These are phyloP conservation scores for Cydia fagiglandana DNA, from an alignment of 1,140 invertebrate genomes.

Conservation along the genomic window DNA sequence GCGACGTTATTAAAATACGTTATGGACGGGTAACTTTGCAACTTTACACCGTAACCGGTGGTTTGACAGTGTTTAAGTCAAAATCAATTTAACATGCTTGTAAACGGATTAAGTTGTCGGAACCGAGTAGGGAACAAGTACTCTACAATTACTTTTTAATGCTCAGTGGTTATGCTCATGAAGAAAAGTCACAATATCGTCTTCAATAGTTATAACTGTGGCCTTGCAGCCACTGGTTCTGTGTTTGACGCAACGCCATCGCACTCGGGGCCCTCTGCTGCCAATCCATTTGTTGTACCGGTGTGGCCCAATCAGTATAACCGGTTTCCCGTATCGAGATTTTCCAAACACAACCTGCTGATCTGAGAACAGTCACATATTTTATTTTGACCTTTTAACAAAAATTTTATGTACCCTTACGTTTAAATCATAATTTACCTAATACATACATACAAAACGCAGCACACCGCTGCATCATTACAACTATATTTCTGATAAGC, in stretches of 20 bases:
- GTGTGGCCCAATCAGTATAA: background rate
- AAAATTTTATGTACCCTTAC: background rate
- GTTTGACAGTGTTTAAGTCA: too few species aligned
- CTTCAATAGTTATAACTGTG: slow-evolving; percentile 2
- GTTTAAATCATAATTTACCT: background rate
- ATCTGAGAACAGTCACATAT: background rate
- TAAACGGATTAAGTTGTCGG: too few species aligned
- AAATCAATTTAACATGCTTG: too few species aligned
- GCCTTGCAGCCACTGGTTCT: background rate
- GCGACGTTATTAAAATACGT: too few species aligned
- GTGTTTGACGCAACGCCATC: background rate
- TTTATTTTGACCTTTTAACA: background rate
- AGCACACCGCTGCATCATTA: background rate
- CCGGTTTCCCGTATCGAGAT: background rate
- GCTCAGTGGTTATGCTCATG: slow-evolving; percentile 34
- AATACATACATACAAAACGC: background rate
- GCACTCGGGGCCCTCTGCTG: background rate
- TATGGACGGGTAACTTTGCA: too few species aligned
- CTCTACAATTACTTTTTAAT: too few species aligned
- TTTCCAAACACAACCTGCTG: background rate
- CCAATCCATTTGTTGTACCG: background rate
- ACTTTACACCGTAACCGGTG: too few species aligned
- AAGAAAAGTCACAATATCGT: background rate
- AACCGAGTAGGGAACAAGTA: too few species aligned
- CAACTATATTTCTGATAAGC: background rate